Conservation (phyloP, 2,888 invertebrate genomes). For the Desoria tigrina region DNA sequence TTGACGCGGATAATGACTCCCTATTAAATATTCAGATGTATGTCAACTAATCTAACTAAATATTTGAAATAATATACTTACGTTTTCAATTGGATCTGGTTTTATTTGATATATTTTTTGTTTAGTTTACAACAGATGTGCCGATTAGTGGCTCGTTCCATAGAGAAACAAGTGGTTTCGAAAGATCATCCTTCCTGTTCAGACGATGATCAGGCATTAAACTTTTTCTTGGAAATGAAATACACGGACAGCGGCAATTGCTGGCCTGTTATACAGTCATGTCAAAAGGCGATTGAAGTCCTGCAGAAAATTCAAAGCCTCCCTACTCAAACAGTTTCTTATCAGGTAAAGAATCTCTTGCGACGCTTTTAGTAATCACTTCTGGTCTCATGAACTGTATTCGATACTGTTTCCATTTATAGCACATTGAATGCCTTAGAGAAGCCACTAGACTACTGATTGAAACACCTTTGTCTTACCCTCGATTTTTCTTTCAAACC, state of each 20-base stretch:
- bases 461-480: conserved; percentile 68
- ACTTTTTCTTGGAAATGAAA: conserved; percentile 41
- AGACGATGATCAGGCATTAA: conserved; percentile 52
- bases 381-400: too few species aligned
- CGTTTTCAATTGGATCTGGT: background rate
- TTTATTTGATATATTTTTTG: conserved; percentile 12
- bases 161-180: conserved; percentile 69
- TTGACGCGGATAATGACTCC: conserved; percentile 80
- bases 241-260: conserved; percentile 44
- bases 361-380: too few species aligned
- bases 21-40: conserved; percentile 72
- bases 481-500: conserved; percentile 80
- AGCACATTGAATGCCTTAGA: conserved; percentile 57
- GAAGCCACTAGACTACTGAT: conserved; percentile 61
- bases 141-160: conserved; percentile 71
- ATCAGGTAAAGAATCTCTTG: conserved; percentile 59
- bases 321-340: conserved; percentile 57
- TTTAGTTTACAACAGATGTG: conserved; percentile 77
- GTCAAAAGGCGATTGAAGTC: conserved; percentile 43
- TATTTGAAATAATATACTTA: background rate
- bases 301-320: conserved; percentile 30
- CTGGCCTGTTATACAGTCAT: conserved; percentile 46
- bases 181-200: conserved; percentile 54
- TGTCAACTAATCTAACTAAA: too few species aligned
- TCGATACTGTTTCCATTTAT: too few species aligned